Conservation (phyloP, 1,140 invertebrate species). For the Drosophila persimilis region DNA sequence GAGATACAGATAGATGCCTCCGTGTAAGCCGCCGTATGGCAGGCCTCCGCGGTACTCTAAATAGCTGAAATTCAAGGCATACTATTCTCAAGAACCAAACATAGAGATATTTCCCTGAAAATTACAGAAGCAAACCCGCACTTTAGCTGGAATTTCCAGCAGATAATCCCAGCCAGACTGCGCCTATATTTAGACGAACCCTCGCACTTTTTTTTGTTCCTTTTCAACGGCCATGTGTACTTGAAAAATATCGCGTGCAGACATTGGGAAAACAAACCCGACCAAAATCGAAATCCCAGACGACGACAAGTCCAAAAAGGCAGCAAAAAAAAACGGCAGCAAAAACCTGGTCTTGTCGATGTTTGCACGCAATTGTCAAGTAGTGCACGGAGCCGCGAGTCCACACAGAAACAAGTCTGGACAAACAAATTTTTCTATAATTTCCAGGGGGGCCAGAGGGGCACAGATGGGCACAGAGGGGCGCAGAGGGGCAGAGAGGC, state of each 20-base stretch:
- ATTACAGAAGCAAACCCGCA: background rate
- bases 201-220: slow-evolving; percentile 5
- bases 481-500: slow-evolving; percentile 18
- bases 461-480: background rate
- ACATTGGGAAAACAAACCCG: slow-evolving; percentile 55
- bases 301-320: slow-evolving; percentile 27
- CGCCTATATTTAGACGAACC: slow-evolving; percentile 16
- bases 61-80: background rate
- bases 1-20: background rate
- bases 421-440: slow-evolving; percentile 79
- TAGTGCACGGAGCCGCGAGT: slow-evolving; percentile 56
- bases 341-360: slow-evolving; percentile 35
- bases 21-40: background rate
- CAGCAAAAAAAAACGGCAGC: slow-evolving; percentile 38
- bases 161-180: slow-evolving; percentile 30
- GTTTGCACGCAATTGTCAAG: slow-evolving; percentile 77
- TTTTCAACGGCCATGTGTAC: slow-evolving; percentile 19
- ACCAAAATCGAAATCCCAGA: slow-evolving; percentile 70
- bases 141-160: slow-evolving; percentile 4
- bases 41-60: background rate
- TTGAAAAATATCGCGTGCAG: slow-evolving; percentile 68
- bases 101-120: slow-evolving; percentile 6
- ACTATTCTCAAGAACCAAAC: too few species aligned
- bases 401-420: slow-evolving; percentile 48
- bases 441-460: slow-evolving; percentile 36